These are phyloP conservation scores for Cairina moschata DNA, from an alignment of 2,113 vertebrate species.

Conservation along the genomic window DNA sequence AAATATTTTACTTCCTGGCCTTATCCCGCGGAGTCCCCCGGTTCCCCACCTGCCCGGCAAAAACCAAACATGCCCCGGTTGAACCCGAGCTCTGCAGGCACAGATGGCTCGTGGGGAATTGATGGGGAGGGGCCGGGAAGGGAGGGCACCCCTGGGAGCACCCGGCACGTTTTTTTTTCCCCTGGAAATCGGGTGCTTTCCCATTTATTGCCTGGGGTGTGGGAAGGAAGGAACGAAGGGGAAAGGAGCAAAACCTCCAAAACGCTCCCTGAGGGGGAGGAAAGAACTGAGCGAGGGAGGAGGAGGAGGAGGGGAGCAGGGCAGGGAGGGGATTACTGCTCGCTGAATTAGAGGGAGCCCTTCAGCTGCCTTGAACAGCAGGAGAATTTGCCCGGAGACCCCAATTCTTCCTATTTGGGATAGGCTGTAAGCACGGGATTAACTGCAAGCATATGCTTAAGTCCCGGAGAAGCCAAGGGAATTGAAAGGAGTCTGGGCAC, in stretches of 20 bases:
- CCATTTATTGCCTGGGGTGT: not conserved
- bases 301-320: conserved; percentile 1
- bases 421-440: conserved; percentile 53
- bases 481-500: conserved; percentile 31
- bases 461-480: not conserved
- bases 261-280: not conserved
- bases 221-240: not conserved
- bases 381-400: conserved; percentile 62
- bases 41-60: not conserved
- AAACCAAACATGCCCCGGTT: not conserved
- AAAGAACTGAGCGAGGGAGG: not conserved
- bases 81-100: not conserved
- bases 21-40: not conserved
- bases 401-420: conserved; percentile 55
- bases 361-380: conserved; percentile 61
- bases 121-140: not conserved
- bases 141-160: not conserved
- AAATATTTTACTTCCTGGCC: not conserved
- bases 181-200: not conserved
- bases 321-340: conserved; percentile 41
- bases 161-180: not conserved
- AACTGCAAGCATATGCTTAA: conserved; percentile 61
- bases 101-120: not conserved
- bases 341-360: conserved; percentile 51
- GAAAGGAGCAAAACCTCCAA: not conserved